Evolutionary conservation across 2,888 invertebrate species (phyloP).

Genomic region (Diplolepis rosae): DNA sequence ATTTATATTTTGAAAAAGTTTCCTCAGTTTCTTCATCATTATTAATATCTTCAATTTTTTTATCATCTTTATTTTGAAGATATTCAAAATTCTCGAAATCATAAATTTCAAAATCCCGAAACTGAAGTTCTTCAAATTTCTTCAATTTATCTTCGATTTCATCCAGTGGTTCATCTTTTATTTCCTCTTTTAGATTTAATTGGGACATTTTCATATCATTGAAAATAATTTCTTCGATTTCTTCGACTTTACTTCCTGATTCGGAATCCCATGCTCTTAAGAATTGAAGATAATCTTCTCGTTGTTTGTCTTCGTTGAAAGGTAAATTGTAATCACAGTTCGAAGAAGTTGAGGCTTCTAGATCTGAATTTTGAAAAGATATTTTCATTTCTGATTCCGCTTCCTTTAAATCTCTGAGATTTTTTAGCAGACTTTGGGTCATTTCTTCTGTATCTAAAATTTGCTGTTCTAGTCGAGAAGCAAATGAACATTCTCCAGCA

Average conservation of each 20-base stretch:
- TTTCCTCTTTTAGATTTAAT: slow-evolving; percentile 1
- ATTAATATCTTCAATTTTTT: neutral
- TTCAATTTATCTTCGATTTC: neutral
- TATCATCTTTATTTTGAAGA: neutral
- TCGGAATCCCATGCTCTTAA: neutral
- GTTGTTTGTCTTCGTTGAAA: slow-evolving; percentile 7
- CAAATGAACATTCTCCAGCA: slow-evolving; percentile 23
- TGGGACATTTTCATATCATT: neutral
- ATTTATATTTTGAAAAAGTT: neutral
- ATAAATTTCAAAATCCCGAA: neutral
- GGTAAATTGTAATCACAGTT: neutral
- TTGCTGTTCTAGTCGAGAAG: slow-evolving; percentile 3
- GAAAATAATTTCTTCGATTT: neutral
- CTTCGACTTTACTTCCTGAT: neutral
- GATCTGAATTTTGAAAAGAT: neutral
- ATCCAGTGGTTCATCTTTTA: neutral
- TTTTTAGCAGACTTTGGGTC: slow-evolving; percentile 1
- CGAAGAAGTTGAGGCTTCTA: neutral
- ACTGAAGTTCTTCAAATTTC: neutral
- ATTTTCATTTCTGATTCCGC: neutral
- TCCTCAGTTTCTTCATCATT: neutral
- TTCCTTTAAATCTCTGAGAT: neutral
- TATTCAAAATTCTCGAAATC: neutral
- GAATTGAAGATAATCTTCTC: slow-evolving; percentile 16
- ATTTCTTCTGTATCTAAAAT: slow-evolving; percentile 11